Percentiles rank a stretch among this genome's conserved stretches.
Conservation (phyloP, 2,888 invertebrate species). For the Diplazon laetatorius region DNA sequence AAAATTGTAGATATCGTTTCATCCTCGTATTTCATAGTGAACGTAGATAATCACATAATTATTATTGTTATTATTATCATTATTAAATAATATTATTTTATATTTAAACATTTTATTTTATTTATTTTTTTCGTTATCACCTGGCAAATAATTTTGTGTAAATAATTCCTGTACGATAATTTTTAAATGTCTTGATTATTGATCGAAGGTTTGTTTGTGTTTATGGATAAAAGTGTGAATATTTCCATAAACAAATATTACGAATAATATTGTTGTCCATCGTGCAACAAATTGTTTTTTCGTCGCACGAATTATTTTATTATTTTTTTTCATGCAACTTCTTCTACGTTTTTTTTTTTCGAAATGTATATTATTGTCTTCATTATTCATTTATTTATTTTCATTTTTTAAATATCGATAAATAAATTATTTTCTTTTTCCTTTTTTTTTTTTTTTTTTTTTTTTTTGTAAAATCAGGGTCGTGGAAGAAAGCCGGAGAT, state of each 20-base stretch:
- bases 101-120: too few species aligned
- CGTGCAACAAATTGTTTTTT: conserved; percentile 7
- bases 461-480: conserved; percentile 80
- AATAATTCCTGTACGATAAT: conserved; percentile 5
- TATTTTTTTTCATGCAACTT: conserved; percentile 6
- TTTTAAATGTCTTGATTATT: not conserved
- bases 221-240: not conserved
- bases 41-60: not conserved
- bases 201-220: not conserved
- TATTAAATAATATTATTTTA: too few species aligned
- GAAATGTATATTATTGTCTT: not conserved
- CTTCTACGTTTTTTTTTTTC: not conserved
- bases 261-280: not conserved
- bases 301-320: conserved; percentile 45
- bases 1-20: conserved; percentile 16
- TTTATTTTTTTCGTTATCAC: not conserved
- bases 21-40: not conserved
- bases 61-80: too few species aligned
- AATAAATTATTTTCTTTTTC: not conserved
- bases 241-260: too few species aligned
- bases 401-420: not conserved
- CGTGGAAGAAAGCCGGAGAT: conserved; percentile 93
- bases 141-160: not conserved
- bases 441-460: not conserved
- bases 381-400: not conserved